Evolutionary conservation across 2,797 vertebrate species (phyloP), one percentile per base, ranked within the genome.

Genomic region (Thaleichthys pacificus): DNA sequence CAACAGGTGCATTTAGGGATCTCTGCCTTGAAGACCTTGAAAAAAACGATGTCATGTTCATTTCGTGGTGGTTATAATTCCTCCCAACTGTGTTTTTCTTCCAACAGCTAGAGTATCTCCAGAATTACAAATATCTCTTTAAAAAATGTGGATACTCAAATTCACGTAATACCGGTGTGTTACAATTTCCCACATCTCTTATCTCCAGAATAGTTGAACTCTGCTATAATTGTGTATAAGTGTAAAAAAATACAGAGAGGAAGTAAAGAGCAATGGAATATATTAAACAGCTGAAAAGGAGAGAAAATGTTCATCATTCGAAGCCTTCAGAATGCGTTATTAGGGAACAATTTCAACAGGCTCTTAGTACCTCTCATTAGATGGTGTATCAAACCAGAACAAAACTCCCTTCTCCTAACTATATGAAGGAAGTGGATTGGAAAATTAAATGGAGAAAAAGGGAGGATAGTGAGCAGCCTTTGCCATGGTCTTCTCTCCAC

Each of bases 301-400:
- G 84, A 83, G 80, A 74, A 79, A 89, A 87, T 88, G 89, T 91
- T 89, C 85, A 82, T 89, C 82, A 87, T 88, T 87, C 78, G 57
- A 70, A 88, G 89, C 86, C 89, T 92, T 91, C 88, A 88, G 83
- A 91, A 93, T 92, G 91, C 88, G 91, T 93, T 93, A 93, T 93
- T 91, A 94, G 87, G 89, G 91, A 92, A 93, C 89, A 91, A 93
- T 93, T 94, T 93, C 91, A 94, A 94, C 93, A 93, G 92, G 91
- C 91, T 93, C 91, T 94, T 93, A 93, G 93, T 93, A 90, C 88
- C 91, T 93, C 93, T 94, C 91, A 94, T 94, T 94, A 94, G 91
- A 92, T 93, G 91, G 93, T 92, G 92, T 93, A 94, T 93, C 93
- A 94, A 94, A 93, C 93, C 93, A 94, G 93, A 94, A 94, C 93